Evolutionary conservation across 1,140 invertebrate genomes (phyloP), one percentile per base, ranked within the genome.

Genomic region (Neodiprion fabricii): DNA sequence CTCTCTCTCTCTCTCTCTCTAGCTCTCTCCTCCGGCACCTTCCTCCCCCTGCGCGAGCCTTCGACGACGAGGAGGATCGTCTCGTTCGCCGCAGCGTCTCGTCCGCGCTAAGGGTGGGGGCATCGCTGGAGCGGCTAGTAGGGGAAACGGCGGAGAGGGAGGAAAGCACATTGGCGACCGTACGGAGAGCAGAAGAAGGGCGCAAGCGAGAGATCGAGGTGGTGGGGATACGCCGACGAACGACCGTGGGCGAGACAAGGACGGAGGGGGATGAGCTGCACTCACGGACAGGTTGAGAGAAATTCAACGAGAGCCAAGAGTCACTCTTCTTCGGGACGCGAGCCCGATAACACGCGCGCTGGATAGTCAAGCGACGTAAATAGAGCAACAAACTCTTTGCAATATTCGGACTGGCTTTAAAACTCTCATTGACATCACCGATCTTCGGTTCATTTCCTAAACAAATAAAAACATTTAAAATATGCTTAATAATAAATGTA

Each of bases 221-320:
- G 67, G 40, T 5, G 67, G 67, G 40, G 67, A 69, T 69, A 47
- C 21, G 67, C 67, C 12, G 21, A 12, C 17, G 67, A 12, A 7
- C 11, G 67, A 9, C 67, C 5, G 12, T 14, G 21, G 21, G 4
- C 14, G 74, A 21, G 66, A 61, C 53, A 61, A 61, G n/a, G 53
- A 61, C 53, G n/a, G 53, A 61, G 53, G n/a, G 53, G 9, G 53
- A 61, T 61, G 53, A 61, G 53, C 53, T 40, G 5, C 53, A 17
- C 53, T 48, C 76, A n/a, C 67, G 78, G 79, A 61, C 53, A 79
- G 79, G 76, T 80, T 77, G 77, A 82, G 80, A 82, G 81, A 82
- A 85, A 82, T 83, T 84, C 79, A 84, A 79, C 80, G 82, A 81
- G 73, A 70, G 75, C 67, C 17, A 69, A 47, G 14, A 71, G 76